Evolutionary conservation across 2,888 invertebrate species (phyloP), one percentile per base, ranked within the genome.

Genomic region (Chymomyza fuscimana): DNA sequence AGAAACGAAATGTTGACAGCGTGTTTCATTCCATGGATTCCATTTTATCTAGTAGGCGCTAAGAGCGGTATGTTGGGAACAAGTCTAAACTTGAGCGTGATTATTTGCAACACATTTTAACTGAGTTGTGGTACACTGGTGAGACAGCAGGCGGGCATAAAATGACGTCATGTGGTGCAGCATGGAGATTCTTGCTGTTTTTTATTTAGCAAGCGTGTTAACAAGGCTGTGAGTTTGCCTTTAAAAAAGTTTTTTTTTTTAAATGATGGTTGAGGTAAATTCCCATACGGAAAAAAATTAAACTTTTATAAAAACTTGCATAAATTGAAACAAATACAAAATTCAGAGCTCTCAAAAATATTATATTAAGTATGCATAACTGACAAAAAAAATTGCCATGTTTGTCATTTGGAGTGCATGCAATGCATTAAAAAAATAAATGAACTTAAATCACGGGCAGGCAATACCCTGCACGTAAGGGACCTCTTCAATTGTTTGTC

Each of bases 371-470:
- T 6, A 5, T 32, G 32, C 32, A 5, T 1, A 1, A 32, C 32
- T 32, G 32, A 32, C 32, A 32, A 32, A 32, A 32, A 32, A 32
- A 60, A 56, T 59, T n/a, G 16, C 25, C n/a, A 32, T 32, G n/a
- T 12, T 32, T 40, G 36, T 40, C 60, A 60, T 29, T 9, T 15
- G 29, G 16, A 16, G 25, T 54, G 69, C 67, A 69, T 69, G 75
- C 70, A 56, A 74, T 76, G 32, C 32, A 32, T 25, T 25, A 12
- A 12, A 46, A 69, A 74, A 67, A 69, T 62, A 77, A 84, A 76
- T 72, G 69, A 77, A 67, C 65, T 71, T 60, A 74, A 82, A 80
- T 79, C 74, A 69, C 65, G 46, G 46, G 61, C 65, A 67, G 58
- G 56, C 29, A 46, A 73, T 29, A 59, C 59, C 46, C 63, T 54